phyloP scores from a whole-genome alignment of 92 coral and sea anemone species.

The Siderastrea radians region DNA sequence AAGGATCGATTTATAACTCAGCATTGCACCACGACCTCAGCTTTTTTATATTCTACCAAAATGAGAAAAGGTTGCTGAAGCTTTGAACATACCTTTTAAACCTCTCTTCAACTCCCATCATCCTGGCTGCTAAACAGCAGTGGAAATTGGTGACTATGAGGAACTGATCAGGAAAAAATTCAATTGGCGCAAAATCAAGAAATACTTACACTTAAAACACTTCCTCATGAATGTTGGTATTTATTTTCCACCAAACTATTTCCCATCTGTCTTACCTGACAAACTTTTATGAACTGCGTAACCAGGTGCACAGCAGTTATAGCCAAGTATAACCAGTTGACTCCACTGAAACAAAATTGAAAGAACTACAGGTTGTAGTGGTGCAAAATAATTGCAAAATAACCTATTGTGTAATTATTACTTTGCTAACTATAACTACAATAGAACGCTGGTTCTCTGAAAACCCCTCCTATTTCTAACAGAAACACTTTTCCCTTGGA shows the following conservation, averaged over 20 bases:
- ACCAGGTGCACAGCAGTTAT: constrained; percentile 79
- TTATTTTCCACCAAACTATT: not conserved
- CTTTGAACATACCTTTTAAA: constrained; percentile 66
- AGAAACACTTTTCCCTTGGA: too few species aligned
- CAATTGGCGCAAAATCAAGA: not conserved
- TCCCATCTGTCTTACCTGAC: not conserved
- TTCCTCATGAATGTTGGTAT: not conserved
- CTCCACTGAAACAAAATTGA: constrained; percentile 65
- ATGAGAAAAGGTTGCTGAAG: not conserved
- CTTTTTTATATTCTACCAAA: not conserved
- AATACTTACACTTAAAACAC: not conserved
- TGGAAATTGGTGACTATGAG: constrained; percentile 82
- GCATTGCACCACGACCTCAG: too few species aligned
- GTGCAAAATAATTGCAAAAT: too few species aligned
- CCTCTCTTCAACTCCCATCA: constrained; percentile 81
- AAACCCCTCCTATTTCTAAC: too few species aligned
- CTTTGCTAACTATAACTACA: too few species aligned
- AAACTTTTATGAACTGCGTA: constrained; percentile 86
- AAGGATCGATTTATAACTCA: too few species aligned
- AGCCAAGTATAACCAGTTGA: constrained; percentile 92
- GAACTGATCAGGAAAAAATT: constrained; percentile 32
- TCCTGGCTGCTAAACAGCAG: constrained; percentile 81
- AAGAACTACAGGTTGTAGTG: too few species aligned
- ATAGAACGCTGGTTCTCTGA: too few species aligned
- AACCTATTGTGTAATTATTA: too few species aligned